These are phyloP conservation scores for Stercorarius parasiticus DNA, from an alignment of 2,113 vertebrate species.

Conservation along the genomic window DNA sequence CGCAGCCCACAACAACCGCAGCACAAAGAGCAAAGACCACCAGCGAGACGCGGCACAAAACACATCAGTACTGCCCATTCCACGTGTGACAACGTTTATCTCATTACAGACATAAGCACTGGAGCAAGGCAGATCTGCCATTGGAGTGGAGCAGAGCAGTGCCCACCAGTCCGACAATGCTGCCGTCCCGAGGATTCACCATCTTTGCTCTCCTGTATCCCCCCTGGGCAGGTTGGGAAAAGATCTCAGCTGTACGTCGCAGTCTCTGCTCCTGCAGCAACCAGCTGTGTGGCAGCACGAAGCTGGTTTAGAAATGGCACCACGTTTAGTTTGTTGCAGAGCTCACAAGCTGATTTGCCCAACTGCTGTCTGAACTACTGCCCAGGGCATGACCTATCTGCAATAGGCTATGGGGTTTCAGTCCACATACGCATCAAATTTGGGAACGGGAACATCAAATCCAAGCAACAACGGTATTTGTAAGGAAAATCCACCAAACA, in stretches of 20 bases:
- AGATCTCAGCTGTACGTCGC: rapidly evolving
- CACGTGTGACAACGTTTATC: rapidly evolving
- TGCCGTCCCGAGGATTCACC: rapidly evolving
- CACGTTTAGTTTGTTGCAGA: rapidly evolving
- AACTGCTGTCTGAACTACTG: not conserved
- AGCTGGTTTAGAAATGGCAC: not conserved
- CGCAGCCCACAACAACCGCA: not conserved
- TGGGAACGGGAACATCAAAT: not conserved
- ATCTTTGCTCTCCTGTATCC: not conserved
- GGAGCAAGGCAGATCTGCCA: not conserved
- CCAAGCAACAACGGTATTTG: not conserved
- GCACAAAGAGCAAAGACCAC: not conserved
- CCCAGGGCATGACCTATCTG: rapidly evolving
- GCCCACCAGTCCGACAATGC: rapidly evolving
- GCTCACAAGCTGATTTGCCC: not conserved
- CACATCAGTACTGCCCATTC: rapidly evolving
- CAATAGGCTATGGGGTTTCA: not conserved
- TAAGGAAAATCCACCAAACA: not conserved
- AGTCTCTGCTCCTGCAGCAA: not conserved
- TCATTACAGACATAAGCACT: rapidly evolving
- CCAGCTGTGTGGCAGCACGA: too few species aligned
- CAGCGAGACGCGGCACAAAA: not conserved
- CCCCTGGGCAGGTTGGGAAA: not conserved
- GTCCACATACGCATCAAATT: not conserved
- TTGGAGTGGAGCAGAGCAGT: rapidly evolving